Conservation (phyloP, 2,888 invertebrate genomes). For the Polylopha cassiicola region DNA sequence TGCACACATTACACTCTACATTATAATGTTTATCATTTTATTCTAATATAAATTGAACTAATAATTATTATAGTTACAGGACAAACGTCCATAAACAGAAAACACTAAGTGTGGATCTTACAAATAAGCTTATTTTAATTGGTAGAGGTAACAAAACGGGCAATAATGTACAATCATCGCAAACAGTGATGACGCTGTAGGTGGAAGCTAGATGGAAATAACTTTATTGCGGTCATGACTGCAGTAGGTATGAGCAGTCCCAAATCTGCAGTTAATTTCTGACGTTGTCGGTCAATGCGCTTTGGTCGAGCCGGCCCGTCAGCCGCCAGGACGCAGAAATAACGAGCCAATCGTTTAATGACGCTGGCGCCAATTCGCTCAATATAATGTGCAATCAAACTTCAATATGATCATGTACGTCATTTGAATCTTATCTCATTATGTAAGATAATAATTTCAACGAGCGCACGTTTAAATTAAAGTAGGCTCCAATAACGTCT, state of each 20-base stretch:
- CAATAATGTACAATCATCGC: constrained; percentile 12
- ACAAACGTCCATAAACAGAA: too few relatives aligned
- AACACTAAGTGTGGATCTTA: too few relatives aligned
- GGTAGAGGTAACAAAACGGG: constrained; percentile 5
- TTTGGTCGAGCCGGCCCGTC: too few relatives aligned
- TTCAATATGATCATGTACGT: constrained; percentile 39
- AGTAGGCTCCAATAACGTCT: too few relatives aligned
- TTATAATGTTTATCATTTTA: too few relatives aligned
- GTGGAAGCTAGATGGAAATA: constrained; percentile 38
- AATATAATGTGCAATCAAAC: constrained; percentile 50
- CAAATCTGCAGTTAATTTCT: constrained; percentile 59
- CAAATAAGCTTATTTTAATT: too few relatives aligned
- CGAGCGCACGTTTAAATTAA: constrained; percentile 12
- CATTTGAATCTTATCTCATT: constrained; percentile 26
- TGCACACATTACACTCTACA: too few relatives aligned
- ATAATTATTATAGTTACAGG: too few relatives aligned
- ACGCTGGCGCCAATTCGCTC: constrained; percentile 51
- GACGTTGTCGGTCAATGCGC: constrained; percentile 62
- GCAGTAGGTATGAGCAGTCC: constrained; percentile 47
- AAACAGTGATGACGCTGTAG: constrained; percentile 14
- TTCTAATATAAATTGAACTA: too few relatives aligned
- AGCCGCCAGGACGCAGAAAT: constrained; percentile 48
- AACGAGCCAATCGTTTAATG: constrained; percentile 60
- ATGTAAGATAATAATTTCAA: constrained; percentile 22
- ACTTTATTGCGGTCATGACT: constrained; percentile 53